Conservation (phyloP, 2,113 vertebrate species). For the Bubo bubo region DNA sequence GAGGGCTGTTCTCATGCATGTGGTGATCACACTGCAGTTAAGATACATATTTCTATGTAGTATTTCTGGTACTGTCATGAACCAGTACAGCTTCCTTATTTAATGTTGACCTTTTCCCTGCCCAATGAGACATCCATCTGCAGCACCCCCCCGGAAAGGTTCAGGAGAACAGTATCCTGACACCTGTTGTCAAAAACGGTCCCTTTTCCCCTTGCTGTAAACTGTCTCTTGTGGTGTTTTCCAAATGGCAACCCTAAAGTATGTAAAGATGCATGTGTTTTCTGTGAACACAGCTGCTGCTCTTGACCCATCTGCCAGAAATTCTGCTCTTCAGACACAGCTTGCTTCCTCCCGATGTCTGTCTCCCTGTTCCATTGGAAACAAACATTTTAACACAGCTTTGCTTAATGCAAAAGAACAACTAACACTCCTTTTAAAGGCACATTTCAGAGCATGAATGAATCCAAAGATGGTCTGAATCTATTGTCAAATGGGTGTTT, state of each 20-base stretch:
- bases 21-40: background rate
- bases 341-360: conserved; percentile 53
- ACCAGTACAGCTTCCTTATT: background rate
- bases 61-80: background rate
- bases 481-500: background rate
- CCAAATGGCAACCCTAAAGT: conserved; percentile 20
- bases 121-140: background rate
- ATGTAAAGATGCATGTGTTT: conserved; percentile 35
- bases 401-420: conserved; percentile 39
- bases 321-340: conserved; percentile 63
- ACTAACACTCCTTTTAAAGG: background rate
- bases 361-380: conserved; percentile 35
- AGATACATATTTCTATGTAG: background rate
- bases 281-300: conserved; percentile 57
- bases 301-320: conserved; percentile 69
- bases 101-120: background rate
- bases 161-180: background rate
- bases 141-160: background rate
- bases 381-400: conserved; percentile 52
- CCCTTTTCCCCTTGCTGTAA: background rate
- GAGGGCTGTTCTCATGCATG: background rate
- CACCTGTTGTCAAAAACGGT: background rate
- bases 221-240: background rate
- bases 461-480: background rate
- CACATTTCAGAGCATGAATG: background rate